Percentiles rank a stretch among this genome's conserved stretches.
phyloP scores from a whole-genome alignment of 2,113 vertebrate genomes.

The Alaudala cheleensis region DNA sequence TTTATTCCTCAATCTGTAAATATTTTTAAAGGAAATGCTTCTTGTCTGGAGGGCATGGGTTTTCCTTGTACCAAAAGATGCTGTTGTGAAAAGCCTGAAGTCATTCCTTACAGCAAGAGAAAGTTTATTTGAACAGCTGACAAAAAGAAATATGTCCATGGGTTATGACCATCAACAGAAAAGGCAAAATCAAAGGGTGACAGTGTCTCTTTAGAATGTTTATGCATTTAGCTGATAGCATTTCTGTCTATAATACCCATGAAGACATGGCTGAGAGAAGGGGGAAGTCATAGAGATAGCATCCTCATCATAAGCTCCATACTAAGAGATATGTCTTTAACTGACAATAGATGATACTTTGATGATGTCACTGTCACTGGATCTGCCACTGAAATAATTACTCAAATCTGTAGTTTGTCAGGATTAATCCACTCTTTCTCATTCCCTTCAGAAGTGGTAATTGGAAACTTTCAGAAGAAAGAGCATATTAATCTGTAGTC shows the following conservation, averaged over 20 bases:
- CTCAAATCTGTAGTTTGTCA: not conserved
- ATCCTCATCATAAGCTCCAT: not conserved
- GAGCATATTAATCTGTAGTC: not conserved
- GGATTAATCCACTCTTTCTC: not conserved
- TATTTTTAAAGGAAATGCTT: not conserved
- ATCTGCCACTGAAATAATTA: not conserved
- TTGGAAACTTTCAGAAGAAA: not conserved
- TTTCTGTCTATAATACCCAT: not conserved
- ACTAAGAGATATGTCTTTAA: not conserved
- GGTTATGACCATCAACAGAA: not conserved
- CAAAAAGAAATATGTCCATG: not conserved
- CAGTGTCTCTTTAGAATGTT: not conserved
- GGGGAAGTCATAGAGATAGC: rapidly evolving
- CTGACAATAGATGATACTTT: not conserved
- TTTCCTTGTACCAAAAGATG: not conserved
- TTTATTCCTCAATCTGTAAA: not conserved
- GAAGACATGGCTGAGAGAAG: not conserved
- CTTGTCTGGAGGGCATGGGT: not conserved
- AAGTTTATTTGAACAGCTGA: not conserved
- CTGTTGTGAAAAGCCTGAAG: not conserved
- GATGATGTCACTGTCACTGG: not conserved
- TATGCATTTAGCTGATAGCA: not conserved
- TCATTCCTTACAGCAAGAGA: not conserved
- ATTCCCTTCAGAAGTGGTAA: not conserved
- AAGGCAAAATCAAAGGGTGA: not conserved